A percentile compares a stretch with the other conserved stretches of the same genome.
phyloP scores from a whole-genome alignment of 2,113 vertebrate species.

The Saimiri boliviensis region DNA sequence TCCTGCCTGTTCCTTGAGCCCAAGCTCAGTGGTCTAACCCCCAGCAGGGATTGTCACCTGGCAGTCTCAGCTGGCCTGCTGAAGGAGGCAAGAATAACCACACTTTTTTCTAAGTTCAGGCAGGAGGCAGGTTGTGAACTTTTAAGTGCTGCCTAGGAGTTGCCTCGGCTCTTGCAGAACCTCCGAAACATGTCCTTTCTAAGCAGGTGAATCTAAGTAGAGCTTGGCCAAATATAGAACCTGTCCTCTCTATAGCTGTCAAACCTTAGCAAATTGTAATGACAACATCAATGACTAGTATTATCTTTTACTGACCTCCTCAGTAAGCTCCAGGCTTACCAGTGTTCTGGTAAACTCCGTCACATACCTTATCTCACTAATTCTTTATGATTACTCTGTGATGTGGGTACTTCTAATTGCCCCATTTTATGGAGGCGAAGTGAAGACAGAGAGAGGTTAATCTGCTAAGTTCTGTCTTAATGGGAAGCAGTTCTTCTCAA shows the following conservation, averaged over 20 bases:
- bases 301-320: background rate
- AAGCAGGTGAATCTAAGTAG: background rate
- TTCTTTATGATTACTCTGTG: background rate
- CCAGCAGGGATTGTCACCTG: background rate
- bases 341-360: accelerated
- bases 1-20: background rate
- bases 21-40: background rate
- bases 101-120: background rate
- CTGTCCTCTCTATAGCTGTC: accelerated
- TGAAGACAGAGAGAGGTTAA: background rate
- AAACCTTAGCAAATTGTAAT: background rate
- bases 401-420: background rate
- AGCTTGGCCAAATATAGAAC: background rate
- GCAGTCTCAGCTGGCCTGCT: background rate
- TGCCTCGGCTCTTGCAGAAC: background rate
- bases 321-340: background rate
- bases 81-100: background rate
- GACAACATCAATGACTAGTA: background rate
- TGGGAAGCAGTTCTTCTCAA: background rate
- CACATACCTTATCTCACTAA: accelerated
- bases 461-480: background rate
- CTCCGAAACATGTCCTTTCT: background rate
- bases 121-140: background rate
- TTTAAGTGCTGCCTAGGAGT: background rate
- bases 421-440: background rate